A percentile compares a stretch with the other conserved stretches of the same genome.
phyloP scores from a whole-genome alignment of 2,888 invertebrate genomes.

The Metallyticus violacea region DNA sequence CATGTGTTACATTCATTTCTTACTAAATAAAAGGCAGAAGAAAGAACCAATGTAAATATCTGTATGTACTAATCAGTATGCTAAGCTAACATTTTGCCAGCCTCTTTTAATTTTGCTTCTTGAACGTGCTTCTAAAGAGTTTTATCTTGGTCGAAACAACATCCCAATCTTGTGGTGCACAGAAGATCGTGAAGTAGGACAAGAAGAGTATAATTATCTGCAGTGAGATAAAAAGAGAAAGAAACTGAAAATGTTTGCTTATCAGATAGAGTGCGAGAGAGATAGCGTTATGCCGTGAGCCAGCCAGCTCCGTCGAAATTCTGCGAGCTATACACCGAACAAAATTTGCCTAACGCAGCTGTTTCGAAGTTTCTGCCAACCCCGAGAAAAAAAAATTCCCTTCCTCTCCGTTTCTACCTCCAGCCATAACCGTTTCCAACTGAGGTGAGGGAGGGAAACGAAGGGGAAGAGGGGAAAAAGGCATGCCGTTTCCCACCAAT shows the following conservation, averaged over 20 bases:
- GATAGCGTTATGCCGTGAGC: too few relatives aligned
- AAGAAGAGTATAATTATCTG: background rate
- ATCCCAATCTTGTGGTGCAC: background rate
- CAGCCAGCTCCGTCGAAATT: background rate
- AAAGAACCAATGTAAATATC: background rate
- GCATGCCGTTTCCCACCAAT: background rate
- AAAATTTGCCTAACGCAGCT: conserved; percentile 19
- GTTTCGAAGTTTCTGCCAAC: conserved; percentile 14
- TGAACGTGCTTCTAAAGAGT: background rate
- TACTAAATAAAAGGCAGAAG: background rate
- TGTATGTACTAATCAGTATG: too few relatives aligned
- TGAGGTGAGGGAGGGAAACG: background rate
- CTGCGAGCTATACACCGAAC: background rate
- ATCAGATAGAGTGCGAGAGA: background rate
- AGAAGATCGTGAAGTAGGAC: background rate
- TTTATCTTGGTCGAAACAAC: background rate
- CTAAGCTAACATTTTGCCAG: too few relatives aligned
- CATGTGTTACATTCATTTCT: too few relatives aligned
- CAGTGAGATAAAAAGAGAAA: background rate
- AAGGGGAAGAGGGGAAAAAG: background rate
- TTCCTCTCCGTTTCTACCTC: background rate
- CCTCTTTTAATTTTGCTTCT: too few relatives aligned
- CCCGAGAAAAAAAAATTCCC: background rate
- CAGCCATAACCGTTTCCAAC: background rate
- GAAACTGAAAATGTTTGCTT: background rate